Evolutionary conservation across 1,140 invertebrate genomes (phyloP), one percentile per base, ranked within the genome.

Genomic region (Hormaphis cornu): DNA sequence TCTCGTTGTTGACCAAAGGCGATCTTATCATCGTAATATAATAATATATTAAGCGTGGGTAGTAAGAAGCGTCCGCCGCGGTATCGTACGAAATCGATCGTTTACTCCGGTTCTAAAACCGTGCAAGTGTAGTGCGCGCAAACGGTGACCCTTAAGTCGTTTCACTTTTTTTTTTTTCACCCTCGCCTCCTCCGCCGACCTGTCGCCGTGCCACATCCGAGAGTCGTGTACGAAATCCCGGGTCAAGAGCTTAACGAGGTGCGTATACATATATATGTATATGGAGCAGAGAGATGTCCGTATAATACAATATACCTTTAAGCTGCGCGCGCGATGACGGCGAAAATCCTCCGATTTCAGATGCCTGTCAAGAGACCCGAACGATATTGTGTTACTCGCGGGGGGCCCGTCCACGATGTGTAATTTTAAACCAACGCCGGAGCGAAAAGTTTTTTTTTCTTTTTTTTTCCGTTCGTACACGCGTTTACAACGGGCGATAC

Each of bases 221-320:
- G 35, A 61, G 30, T 59, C 22, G 40, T 63, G 40, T 24, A 18
- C 10, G 58, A 63, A 63, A 66, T 66, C 61, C 61, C 61, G 44
- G 61, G 61, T 66, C 61, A 66, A 66, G 61, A 66, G 61, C 61
- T 66, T 66, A 66, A 66, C 61, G 24, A 63, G 58, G 37, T n/a
- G n/a, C n/a, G n/a, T n/a, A n/a, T n/a, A n/a, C n/a, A n/a, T n/a
- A n/a, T n/a, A n/a, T n/a, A n/a, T n/a, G n/a, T n/a, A n/a, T n/a
- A n/a, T n/a, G n/a, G n/a, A n/a, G n/a, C n/a, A n/a, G n/a, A n/a
- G n/a, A n/a, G n/a, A n/a, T n/a, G n/a, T n/a, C n/a, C n/a, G n/a
- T n/a, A n/a, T n/a, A n/a, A n/a, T n/a, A n/a, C n/a, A n/a, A n/a
- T n/a, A n/a, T n/a, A n/a, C n/a, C n/a, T n/a, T n/a, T n/a, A 37